phyloP scores from a whole-genome alignment of 2,888 invertebrate species.

The Campopleginae sp. region DNA sequence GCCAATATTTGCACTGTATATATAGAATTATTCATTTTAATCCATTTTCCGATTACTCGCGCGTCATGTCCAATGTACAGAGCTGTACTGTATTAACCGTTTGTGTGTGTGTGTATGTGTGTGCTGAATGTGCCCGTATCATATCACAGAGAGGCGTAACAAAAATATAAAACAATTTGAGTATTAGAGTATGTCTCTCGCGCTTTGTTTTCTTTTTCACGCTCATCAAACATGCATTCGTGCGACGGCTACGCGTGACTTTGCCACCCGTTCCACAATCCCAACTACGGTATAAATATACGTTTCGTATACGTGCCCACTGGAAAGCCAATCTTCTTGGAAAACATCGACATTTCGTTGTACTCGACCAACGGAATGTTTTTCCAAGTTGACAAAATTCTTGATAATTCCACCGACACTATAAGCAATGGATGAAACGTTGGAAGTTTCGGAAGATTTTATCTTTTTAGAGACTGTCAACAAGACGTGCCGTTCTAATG shows the following conservation, averaged over 20 bases:
- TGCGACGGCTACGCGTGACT: conserved; percentile 73
- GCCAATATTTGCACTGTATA: conserved; percentile 19
- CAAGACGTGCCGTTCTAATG: too few species aligned
- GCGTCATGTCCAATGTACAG: conserved; percentile 75
- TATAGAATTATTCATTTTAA: conserved; percentile 16
- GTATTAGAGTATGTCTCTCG: conserved; percentile 71
- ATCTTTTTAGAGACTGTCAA: too few species aligned
- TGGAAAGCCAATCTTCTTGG: too few species aligned
- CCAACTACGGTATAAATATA: conserved; percentile 18
- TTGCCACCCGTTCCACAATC: conserved; percentile 73
- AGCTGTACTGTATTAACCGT: conserved; percentile 74
- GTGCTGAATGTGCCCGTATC: conserved; percentile 81
- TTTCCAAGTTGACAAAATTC: too few species aligned
- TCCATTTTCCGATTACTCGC: conserved; percentile 49
- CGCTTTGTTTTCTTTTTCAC: conserved; percentile 40
- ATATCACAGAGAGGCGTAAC: conserved; percentile 84
- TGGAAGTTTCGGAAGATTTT: too few species aligned
- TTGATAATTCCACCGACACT: too few species aligned
- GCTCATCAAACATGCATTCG: conserved; percentile 76
- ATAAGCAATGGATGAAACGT: too few species aligned
- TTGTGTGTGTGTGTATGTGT: conserved; percentile 11
- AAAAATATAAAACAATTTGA: conserved; percentile 82
- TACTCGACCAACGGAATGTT: too few species aligned
- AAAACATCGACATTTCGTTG: too few species aligned
- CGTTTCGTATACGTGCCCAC: background rate